Conservation (phyloP, 1,140 invertebrate species). For the Paralvinella palmiformis region DNA sequence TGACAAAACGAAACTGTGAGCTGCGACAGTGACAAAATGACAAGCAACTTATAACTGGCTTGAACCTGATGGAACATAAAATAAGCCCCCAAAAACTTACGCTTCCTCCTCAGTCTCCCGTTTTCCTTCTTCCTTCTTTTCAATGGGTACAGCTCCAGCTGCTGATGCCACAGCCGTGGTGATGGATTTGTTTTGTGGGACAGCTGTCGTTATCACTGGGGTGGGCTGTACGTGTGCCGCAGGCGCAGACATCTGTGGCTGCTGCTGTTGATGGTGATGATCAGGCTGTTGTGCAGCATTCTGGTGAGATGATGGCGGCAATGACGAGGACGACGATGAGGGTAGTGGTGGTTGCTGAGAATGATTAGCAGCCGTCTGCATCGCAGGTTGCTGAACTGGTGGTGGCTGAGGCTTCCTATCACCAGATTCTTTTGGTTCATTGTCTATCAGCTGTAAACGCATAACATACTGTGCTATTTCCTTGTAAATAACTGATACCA, state of each 20-base stretch:
- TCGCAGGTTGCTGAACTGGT: constrained; percentile 11
- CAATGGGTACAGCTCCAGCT: not conserved
- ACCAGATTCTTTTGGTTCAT: constrained; percentile 19
- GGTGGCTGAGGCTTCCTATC: constrained; percentile 10
- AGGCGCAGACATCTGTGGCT: constrained; percentile 8
- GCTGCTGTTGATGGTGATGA: constrained; percentile 14
- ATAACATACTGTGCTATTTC: not conserved
- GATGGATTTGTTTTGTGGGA: not conserved
- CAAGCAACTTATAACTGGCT: not conserved
- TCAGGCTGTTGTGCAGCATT: constrained; percentile 5
- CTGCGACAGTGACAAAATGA: too few relatives aligned
- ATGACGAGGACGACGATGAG: too few relatives aligned
- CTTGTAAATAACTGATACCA: not conserved
- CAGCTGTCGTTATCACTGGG: constrained; percentile 51
- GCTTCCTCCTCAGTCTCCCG: not conserved
- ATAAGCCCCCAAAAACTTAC: not conserved
- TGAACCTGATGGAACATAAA: constrained; percentile 31
- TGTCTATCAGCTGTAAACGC: constrained; percentile 35
- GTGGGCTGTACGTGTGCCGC: constrained; percentile 12
- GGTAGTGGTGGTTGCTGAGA: too few relatives aligned
- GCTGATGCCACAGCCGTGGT: not conserved
- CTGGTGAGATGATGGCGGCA: too few relatives aligned
- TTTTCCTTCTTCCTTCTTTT: too few relatives aligned
- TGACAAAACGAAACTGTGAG: too few relatives aligned
- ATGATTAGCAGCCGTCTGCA: constrained; percentile 16